Percentiles rank a stretch among this genome's conserved stretches.
Evolutionary conservation across 1,140 invertebrate genomes (phyloP).

Genomic region (Aphaenogaster rudis): DNA sequence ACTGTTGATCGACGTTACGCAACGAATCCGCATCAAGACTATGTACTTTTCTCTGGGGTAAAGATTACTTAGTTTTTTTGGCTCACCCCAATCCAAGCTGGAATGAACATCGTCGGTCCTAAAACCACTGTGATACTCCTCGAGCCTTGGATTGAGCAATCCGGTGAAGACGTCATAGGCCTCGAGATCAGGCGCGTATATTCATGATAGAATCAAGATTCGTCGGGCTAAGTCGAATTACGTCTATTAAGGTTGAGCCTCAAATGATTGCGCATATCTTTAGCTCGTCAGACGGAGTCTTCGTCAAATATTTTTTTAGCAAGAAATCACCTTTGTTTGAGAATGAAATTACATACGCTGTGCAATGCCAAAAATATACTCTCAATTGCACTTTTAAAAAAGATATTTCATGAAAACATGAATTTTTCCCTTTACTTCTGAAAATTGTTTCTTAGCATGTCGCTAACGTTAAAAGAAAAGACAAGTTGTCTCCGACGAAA

Average conservation of each 20-base stretch:
- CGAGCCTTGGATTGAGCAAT: constrained; percentile 93
- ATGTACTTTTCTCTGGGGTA: constrained; percentile 91
- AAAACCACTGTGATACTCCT: constrained; percentile 91
- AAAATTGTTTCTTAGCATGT: not conserved
- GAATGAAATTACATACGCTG: not conserved
- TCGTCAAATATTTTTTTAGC: constrained; percentile 91
- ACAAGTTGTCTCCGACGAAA: not conserved
- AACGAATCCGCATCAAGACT: constrained; percentile 92
- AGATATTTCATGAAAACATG: not conserved
- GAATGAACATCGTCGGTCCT: constrained; percentile 90
- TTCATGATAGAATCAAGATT: constrained; percentile 89
- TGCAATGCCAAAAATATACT: not conserved
- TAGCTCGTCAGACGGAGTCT: constrained; percentile 89
- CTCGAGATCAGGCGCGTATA: constrained; percentile 92
- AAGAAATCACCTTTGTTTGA: constrained; percentile 85
- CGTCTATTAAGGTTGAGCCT: constrained; percentile 89
- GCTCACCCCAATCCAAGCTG: constrained; percentile 90
- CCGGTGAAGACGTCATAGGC: constrained; percentile 90
- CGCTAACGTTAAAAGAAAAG: not conserved
- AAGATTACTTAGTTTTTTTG: constrained; percentile 90
- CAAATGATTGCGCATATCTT: constrained; percentile 88
- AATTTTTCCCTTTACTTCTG: not conserved
- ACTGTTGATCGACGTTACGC: constrained; percentile 90
- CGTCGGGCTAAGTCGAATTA: constrained; percentile 90
- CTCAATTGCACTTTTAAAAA: not conserved